Percentiles rank a stretch among this genome's conserved stretches.
Evolutionary conservation across 2,113 vertebrate genomes (phyloP).

Genomic region (Laticauda colubrina): DNA sequence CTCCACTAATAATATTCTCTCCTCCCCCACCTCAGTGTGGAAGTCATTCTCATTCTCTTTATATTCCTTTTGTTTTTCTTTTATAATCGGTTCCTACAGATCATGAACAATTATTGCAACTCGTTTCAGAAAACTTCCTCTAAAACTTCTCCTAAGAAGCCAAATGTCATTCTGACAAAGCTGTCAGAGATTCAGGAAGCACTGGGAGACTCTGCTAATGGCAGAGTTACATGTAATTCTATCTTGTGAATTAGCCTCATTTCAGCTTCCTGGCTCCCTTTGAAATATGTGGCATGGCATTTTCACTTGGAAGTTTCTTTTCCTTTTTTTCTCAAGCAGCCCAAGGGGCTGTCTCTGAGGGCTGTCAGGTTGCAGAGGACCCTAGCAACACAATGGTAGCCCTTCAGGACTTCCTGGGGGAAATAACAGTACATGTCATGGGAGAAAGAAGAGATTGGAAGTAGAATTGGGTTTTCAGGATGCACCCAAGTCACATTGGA

Average conservation of each 20-base stretch:
- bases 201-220: too few relatives aligned
- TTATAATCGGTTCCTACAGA: neutral
- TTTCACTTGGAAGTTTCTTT: neutral
- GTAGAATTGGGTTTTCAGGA: neutral
- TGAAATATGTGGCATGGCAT: neutral
- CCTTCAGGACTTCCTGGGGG: neutral
- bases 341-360: too few relatives aligned
- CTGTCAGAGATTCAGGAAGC: neutral
- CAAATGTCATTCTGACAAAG: neutral
- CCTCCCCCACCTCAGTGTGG: neutral
- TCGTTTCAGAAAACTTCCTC: neutral
- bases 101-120: neutral
- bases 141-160: neutral
- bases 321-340: neutral
- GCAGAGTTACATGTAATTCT: neutral
- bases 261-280: neutral
- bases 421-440: neutral
- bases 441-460: neutral
- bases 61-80: neutral
- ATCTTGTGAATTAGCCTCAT: neutral
- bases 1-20: neutral
- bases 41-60: neutral
- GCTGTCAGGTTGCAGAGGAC: neutral
- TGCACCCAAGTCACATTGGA: neutral
- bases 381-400: neutral